Evolutionary conservation across 2,797 vertebrate genomes (phyloP).

Genomic region (Lepidocolaptes lacrymiger): DNA sequence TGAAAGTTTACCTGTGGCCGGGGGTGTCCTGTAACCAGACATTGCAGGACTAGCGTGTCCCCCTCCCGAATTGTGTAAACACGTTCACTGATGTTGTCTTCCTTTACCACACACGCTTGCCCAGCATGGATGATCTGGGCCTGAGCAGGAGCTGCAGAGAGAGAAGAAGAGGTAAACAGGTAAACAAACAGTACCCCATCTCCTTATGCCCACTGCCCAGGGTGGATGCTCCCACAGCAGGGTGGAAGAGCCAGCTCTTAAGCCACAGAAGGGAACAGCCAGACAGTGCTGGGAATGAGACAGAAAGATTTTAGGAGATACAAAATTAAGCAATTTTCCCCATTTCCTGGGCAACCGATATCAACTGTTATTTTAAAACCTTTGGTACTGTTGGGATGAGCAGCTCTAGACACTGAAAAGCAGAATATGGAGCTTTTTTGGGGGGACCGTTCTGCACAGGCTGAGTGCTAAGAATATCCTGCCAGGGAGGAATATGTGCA

Average conservation of each 20-base stretch:
- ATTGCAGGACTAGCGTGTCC: conserved; percentile 91
- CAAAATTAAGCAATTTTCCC: not conserved
- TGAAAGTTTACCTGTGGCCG: conserved; percentile 87
- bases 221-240: not conserved
- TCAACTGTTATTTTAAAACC: not conserved
- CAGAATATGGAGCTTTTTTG: not conserved
- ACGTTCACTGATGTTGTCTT: conserved; percentile 96
- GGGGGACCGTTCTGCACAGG: accelerated
- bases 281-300: not conserved
- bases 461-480: not conserved
- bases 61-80: conserved; percentile 98
- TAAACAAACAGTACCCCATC: not conserved
- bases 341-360: not conserved
- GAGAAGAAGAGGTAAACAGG: not conserved
- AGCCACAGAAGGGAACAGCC: not conserved
- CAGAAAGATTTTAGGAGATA: not conserved
- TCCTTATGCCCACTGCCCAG: not conserved
- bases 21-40: conserved; percentile 95
- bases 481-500: not conserved
- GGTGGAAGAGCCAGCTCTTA: not conserved
- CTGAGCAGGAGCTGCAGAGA: conserved; percentile 88
- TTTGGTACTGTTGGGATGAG: not conserved
- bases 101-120: conserved; percentile 96
- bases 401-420: not conserved
- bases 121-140: conserved; percentile 96